Evolutionary conservation across 2,888 invertebrate genomes (phyloP), one percentile per base, ranked within the genome.

Genomic region (Dichetophora obliterata): DNA sequence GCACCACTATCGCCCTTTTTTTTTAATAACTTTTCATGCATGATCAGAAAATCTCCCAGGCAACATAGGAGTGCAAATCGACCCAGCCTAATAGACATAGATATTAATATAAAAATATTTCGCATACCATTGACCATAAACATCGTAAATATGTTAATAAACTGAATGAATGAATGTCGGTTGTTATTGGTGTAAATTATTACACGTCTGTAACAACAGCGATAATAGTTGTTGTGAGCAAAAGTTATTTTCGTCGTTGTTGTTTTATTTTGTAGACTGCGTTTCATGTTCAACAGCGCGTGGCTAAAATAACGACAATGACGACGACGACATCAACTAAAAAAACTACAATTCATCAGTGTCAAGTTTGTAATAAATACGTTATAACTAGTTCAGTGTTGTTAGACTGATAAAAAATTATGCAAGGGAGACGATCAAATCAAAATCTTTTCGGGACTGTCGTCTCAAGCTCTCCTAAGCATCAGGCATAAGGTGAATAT

Each of bases 81-180:
- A n/a, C n/a, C n/a, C n/a, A n/a, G n/a, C n/a, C n/a, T n/a, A n/a
- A 61, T 71, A 50, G 72, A 79, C 63, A 72, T 54, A 22, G 61
- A 79, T 78, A 79, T 81, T 9, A 19, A 16, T 54, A 54, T 70
- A 5, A 3, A 57, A 37, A 50, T 69, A 69, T 24, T 69, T 69
- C 52, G 52, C 50, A 69, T 69, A 52, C 69, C 69, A 69, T 50
- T 63, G 50, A 50, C 69, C 69, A 69, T 69, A 69, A 69, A 69
- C 5, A 48, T 22, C 31, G 43, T 43, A 11, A 43, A 43, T 43
- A 43, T 43, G 43, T 11, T 43, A 43, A 43, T 43, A 14, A 66
- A 34, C 16, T 34, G 37, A 65, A 11, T 59, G 57, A 27, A 24
- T 59, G 24, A 24, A 22, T 22, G 8, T 24, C 24, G 24, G 24